Evolutionary conservation across 2,888 invertebrate genomes (phyloP), one percentile per base, ranked within the genome.

Genomic region (Diplolepis rosae): DNA sequence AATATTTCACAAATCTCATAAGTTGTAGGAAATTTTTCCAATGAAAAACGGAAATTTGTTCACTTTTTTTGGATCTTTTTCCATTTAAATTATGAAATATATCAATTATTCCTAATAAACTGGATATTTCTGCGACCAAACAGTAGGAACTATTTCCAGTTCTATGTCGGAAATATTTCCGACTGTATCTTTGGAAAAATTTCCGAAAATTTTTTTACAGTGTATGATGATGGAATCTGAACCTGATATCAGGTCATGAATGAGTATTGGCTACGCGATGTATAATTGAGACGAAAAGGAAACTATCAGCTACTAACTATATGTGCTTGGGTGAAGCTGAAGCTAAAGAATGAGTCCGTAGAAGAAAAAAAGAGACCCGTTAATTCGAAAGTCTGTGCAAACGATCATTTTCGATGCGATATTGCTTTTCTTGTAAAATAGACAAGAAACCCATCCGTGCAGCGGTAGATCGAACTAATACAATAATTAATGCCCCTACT

Each of bases 401-500:
- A 18, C 27, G n/a, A 32, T 61, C 56, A 56, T 56, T 35, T 35
- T 56, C 22, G 35, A n/a, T 11, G 22, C 32, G n/a, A 7, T 56
- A 15, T 5, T 11, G 11, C 18, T 4, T 24, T n/a, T 61, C 24
- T 39, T 24, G 15, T 22, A 18, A 45, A 11, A 27, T 51, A 52
- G 52, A 52, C 28, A 27, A 27, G 27, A 52, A 4, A 52, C 13
- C 7, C 52, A 54, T 28, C 15, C 18, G 3, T 54, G 30, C n/a
- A 22, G 54, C 30, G 35, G 45, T 65, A 48, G 30, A 45, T 30
- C 27, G 67, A 67, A 32, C 66, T 76, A 71, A 71, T 66, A 51
- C 70, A 76, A 73, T 75, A 75, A 77, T 75, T 77, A 75, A 77
- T 75, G 75, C 70, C 66, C 28, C 68, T 52, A 18, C 13, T 35